phyloP scores from a whole-genome alignment of 2,797 vertebrate genomes.

The Choloepus didactylus region DNA sequence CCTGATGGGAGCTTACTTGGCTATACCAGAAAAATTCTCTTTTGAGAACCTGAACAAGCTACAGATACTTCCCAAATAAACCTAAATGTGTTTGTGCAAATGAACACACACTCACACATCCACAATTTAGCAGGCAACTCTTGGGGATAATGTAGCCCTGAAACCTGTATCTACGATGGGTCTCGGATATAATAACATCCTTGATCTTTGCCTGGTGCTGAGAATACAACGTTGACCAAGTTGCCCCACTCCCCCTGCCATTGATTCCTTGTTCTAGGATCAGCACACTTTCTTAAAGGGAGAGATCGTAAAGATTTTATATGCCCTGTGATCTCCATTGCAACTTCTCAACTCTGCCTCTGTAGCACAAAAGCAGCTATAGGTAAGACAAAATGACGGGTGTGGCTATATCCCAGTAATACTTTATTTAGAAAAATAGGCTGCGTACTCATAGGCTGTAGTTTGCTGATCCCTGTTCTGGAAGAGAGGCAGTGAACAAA shows the following conservation, averaged over 20 bases:
- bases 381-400: not conserved
- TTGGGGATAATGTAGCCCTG: not conserved
- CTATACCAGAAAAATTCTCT: not conserved
- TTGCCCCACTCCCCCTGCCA: no score
- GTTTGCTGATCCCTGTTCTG: not conserved
- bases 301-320: not conserved
- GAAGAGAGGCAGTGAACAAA: not conserved
- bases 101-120: not conserved
- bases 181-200: not conserved
- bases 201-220: not conserved
- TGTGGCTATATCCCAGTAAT: not conserved
- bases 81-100: not conserved
- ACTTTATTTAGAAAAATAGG: not conserved
- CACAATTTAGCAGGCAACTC: not conserved
- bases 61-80: not conserved
- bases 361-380: not conserved
- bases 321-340: not conserved
- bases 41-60: conserved; percentile 23
- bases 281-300: not conserved
- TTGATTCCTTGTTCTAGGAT: not conserved
- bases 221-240: not conserved
- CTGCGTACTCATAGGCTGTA: not conserved
- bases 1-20: not conserved
- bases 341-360: not conserved
- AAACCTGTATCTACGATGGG: not conserved